Percentiles rank a stretch among this genome's conserved stretches.
Evolutionary conservation across 2,888 invertebrate species (phyloP).

Genomic region (Phalera bucephala): DNA sequence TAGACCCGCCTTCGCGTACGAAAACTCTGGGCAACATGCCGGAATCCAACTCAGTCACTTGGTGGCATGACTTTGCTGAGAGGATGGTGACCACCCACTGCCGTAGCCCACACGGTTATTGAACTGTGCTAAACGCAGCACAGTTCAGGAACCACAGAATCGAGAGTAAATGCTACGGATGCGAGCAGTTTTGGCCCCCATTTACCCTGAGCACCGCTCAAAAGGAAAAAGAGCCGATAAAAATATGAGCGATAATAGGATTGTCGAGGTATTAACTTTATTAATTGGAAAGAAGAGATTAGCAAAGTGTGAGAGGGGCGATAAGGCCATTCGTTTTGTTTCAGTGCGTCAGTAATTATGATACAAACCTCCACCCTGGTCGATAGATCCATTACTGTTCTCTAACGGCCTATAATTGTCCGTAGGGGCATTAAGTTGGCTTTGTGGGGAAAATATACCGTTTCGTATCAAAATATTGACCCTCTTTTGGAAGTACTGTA

Average conservation of each 20-base stretch:
- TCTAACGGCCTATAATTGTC: slow-evolving; percentile 62
- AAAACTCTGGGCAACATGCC: too few relatives aligned
- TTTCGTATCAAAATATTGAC: slow-evolving; percentile 44
- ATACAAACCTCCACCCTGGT: slow-evolving; percentile 43
- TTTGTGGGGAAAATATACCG: slow-evolving; percentile 51
- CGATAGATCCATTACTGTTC: slow-evolving; percentile 56
- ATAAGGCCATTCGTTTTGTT: slow-evolving; percentile 40
- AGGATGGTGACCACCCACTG: too few relatives aligned
- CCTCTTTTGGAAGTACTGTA: too few relatives aligned
- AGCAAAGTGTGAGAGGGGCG: slow-evolving; percentile 25
- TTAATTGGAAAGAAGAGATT: slow-evolving; percentile 24
- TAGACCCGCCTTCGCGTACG: too few relatives aligned
- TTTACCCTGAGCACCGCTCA: too few relatives aligned
- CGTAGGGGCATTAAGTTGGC: slow-evolving; percentile 50
- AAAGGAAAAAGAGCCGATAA: slow-evolving; percentile 3
- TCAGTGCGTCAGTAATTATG: slow-evolving; percentile 66
- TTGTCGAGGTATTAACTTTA: slow-evolving; percentile 18
- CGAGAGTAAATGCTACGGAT: too few relatives aligned
- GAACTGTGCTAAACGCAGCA: too few relatives aligned
- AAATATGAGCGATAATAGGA: slow-evolving; percentile 15
- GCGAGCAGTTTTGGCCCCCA: too few relatives aligned
- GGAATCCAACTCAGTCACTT: too few relatives aligned
- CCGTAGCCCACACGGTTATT: too few relatives aligned
- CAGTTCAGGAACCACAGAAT: too few relatives aligned
- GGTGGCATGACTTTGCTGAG: too few relatives aligned